Evolutionary conservation across 2,797 vertebrate genomes (phyloP).

Genomic region (Enteromius thamalakanensis): DNA sequence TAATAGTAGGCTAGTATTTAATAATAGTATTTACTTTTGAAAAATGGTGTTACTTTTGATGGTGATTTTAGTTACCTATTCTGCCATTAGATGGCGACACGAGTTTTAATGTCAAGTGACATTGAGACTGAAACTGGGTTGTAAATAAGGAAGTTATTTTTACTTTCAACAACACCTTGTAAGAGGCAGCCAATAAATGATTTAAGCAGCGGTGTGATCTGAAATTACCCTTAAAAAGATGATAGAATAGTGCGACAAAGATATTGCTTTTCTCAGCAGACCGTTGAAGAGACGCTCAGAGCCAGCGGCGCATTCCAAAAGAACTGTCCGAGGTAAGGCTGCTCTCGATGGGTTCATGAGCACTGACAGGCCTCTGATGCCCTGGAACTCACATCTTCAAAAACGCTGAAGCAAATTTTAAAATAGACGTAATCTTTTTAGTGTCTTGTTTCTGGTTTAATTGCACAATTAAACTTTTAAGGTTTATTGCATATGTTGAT

Average conservation of each 20-base stretch:
- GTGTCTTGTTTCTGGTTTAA: background rate
- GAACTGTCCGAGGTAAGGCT: background rate
- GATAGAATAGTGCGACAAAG: background rate
- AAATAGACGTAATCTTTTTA: background rate
- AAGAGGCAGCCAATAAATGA: background rate
- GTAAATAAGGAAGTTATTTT: background rate
- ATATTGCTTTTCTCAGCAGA: background rate
- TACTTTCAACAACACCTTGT: background rate
- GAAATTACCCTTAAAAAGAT: background rate
- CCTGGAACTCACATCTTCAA: background rate
- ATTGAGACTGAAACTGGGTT: background rate
- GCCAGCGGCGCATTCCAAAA: background rate
- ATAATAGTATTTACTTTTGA: background rate
- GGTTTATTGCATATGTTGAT: constrained; percentile 55
- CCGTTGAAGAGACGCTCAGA: background rate
- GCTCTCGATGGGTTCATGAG: background rate
- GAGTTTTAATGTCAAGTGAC: background rate
- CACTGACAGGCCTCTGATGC: background rate
- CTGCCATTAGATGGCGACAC: background rate
- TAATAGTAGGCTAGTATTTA: background rate
- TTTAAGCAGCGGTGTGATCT: background rate
- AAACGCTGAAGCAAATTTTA: background rate
- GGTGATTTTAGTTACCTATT: background rate
- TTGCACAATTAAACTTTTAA: constrained; percentile 39
- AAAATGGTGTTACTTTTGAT: background rate